A percentile compares a stretch with the other conserved stretches of the same genome.
Conservation (phyloP, 2,888 invertebrate species). For the Phengaris alcon region DNA sequence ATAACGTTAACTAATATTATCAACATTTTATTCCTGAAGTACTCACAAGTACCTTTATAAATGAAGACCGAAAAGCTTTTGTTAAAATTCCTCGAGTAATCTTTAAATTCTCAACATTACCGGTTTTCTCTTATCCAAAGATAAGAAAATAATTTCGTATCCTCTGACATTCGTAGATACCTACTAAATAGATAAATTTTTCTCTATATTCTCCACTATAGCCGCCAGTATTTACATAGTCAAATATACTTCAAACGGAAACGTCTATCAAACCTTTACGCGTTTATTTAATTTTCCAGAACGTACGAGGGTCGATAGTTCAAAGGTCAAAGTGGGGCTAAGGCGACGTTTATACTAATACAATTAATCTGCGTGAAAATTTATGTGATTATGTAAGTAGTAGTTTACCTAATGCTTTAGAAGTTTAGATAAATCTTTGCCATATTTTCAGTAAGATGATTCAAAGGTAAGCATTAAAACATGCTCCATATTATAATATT, state of each 20-base stretch:
- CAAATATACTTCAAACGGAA: slow-evolving; percentile 15
- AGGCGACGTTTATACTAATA: neutral
- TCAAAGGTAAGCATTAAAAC: too few species aligned
- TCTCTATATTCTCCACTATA: neutral
- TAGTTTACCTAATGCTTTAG: too few species aligned
- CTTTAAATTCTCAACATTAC: neutral
- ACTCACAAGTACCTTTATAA: neutral
- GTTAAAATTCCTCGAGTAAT: neutral
- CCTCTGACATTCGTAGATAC: neutral
- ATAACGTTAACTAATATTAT: neutral
- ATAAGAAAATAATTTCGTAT: neutral
- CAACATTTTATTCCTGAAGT: neutral
- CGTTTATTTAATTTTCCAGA: slow-evolving; percentile 16
- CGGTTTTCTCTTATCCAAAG: neutral
- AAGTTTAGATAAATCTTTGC: too few species aligned
- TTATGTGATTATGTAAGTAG: too few species aligned
- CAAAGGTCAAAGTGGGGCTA: neutral
- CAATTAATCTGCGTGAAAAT: neutral
- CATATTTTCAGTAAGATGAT: too few species aligned
- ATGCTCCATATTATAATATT: too few species aligned
- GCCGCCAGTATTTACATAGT: neutral
- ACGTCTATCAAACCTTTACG: neutral
- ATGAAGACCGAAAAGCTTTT: neutral
- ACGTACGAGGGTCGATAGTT: slow-evolving; percentile 4
- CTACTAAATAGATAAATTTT: neutral